These are phyloP conservation scores for Toxotes lorentzi DNA, from an alignment of 2,797 vertebrate genomes.

Conservation along the genomic window DNA sequence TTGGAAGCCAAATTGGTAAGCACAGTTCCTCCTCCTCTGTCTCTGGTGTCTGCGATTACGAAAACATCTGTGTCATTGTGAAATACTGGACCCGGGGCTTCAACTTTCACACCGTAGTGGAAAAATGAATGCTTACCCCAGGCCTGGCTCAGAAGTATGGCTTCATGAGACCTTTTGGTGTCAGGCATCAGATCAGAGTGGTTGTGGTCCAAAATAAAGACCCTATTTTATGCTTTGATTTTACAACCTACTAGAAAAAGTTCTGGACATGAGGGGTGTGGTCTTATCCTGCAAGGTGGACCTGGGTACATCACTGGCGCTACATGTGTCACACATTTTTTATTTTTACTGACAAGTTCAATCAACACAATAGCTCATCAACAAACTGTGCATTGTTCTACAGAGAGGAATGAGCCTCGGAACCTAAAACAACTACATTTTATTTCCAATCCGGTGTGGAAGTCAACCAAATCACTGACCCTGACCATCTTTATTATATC, in stretches of 20 bases:
- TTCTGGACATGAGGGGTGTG: too few relatives aligned
- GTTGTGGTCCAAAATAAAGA: too few relatives aligned
- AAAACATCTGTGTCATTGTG: too few relatives aligned
- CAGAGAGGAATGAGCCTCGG: neutral
- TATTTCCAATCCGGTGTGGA: neutral
- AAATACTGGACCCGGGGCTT: too few relatives aligned
- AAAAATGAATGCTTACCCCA: neutral
- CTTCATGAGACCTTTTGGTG: too few relatives aligned
- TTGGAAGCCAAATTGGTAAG: slow-evolving; percentile 39
- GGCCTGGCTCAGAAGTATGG: neutral
- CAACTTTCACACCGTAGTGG: neutral
- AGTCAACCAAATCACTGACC: neutral
- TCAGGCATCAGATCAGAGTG: neutral
- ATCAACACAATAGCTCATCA: neutral
- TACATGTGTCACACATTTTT: neutral
- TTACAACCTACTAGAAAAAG: neutral
- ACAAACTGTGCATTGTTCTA: neutral
- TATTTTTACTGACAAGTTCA: neutral
- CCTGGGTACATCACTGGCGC: neutral
- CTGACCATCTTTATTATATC: neutral
- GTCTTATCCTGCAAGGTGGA: neutral
- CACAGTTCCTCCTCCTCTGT: too few relatives aligned
- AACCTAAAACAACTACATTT: neutral
- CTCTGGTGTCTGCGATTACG: too few relatives aligned
- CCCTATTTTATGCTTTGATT: too few relatives aligned